Evolutionary conservation across 92 coral and sea anemone species (phyloP).

Genomic region (Metridium senile): DNA sequence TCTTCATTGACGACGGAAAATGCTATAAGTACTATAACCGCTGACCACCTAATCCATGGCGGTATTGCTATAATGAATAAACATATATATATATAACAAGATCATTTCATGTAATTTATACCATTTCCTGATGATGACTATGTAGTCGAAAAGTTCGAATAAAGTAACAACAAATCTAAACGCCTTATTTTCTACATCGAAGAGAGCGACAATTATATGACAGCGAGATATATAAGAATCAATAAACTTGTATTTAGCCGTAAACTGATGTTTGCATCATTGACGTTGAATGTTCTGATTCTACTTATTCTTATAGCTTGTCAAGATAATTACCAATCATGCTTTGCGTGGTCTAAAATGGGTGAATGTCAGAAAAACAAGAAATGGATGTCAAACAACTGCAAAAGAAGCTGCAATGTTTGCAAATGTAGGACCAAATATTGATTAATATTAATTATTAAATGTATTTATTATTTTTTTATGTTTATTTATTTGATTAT

Average conservation of each 20-base stretch:
- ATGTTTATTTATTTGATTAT: not conserved
- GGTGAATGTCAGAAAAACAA: slow-evolving; percentile 15
- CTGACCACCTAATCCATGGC: too few species aligned
- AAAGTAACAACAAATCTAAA: too few species aligned
- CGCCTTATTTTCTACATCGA: too few species aligned
- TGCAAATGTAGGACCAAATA: not conserved
- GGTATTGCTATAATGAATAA: not conserved
- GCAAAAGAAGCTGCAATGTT: slow-evolving; percentile 26
- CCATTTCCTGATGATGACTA: too few species aligned
- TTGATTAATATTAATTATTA: not conserved
- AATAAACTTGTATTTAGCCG: too few species aligned
- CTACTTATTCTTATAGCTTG: slow-evolving; percentile 32
- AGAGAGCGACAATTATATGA: too few species aligned
- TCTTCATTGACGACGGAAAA: slow-evolving; percentile 75
- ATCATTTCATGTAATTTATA: too few species aligned
- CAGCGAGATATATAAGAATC: too few species aligned
- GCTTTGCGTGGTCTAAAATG: slow-evolving; percentile 15
- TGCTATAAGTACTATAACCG: slow-evolving; percentile 52
- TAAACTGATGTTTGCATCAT: not conserved
- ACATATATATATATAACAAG: not conserved
- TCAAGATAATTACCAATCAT: slow-evolving; percentile 51
- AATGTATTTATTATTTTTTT: too few species aligned
- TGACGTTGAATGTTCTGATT: not conserved
- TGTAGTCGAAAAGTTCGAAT: too few species aligned
- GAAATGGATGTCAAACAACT: slow-evolving; percentile 24